Conservation (phyloP, 2,113 vertebrate genomes). For the pig (Sus scrofa) region T2T-Sscrofa CM000818.6:129014001-129014500, state of each 20-base stretch:
- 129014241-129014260: background rate
- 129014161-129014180: background rate
- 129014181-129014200: background rate
- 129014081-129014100: background rate
- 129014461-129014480: background rate
- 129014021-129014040: background rate
- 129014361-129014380: background rate
- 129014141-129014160: background rate
- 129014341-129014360: background rate
- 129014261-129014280: background rate
- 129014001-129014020: background rate
- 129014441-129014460: accelerated
- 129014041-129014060: background rate
- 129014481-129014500: background rate
- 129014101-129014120: background rate
- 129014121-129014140: background rate
- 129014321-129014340: background rate
- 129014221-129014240: background rate
- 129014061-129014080: background rate
- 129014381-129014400: background rate
- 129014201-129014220: background rate
- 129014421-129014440: background rate
- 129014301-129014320: background rate
- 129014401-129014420: background rate
- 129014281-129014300: background rate